A percentile compares a stretch with the other conserved stretches of the same genome.
Evolutionary conservation across 2,113 vertebrate species (phyloP).

Genomic region (Bambusicola thoracicus): DNA sequence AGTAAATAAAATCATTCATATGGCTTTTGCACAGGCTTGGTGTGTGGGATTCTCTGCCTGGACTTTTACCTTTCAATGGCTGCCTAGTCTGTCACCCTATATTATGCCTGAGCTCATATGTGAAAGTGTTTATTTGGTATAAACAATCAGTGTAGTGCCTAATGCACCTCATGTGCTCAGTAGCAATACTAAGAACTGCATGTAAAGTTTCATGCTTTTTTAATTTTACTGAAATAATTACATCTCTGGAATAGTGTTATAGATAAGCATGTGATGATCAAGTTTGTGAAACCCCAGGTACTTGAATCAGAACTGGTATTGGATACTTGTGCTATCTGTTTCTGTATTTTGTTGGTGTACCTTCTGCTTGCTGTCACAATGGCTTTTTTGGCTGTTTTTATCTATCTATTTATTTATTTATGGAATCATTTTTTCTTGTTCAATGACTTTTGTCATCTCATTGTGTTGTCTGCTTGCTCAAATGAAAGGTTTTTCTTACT

Average conservation of each 20-base stretch:
- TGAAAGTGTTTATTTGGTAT: constrained; percentile 23
- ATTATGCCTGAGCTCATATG: not conserved
- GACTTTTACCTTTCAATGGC: not conserved
- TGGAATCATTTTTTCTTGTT: not conserved
- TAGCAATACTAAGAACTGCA: not conserved
- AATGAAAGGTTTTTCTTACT: not conserved
- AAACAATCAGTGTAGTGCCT: not conserved
- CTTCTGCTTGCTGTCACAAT: not conserved
- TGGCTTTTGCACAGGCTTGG: rapidly evolving
- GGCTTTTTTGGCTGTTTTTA: not conserved
- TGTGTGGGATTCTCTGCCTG: not conserved
- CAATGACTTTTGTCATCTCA: not conserved
- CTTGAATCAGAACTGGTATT: too few species aligned
- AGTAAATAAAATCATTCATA: not conserved
- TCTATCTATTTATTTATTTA: not conserved
- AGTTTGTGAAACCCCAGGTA: not conserved
- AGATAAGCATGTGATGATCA: not conserved
- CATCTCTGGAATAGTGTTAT: not conserved
- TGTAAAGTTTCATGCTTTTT: not conserved
- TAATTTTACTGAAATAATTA: not conserved
- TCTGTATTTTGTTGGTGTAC: not conserved
- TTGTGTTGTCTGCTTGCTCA: not conserved
- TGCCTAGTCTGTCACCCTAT: not conserved
- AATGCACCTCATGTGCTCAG: not conserved
- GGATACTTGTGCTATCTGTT: not conserved